Conservation (phyloP, 2,113 vertebrate genomes). For the Grammomys dolichurus region DNA sequence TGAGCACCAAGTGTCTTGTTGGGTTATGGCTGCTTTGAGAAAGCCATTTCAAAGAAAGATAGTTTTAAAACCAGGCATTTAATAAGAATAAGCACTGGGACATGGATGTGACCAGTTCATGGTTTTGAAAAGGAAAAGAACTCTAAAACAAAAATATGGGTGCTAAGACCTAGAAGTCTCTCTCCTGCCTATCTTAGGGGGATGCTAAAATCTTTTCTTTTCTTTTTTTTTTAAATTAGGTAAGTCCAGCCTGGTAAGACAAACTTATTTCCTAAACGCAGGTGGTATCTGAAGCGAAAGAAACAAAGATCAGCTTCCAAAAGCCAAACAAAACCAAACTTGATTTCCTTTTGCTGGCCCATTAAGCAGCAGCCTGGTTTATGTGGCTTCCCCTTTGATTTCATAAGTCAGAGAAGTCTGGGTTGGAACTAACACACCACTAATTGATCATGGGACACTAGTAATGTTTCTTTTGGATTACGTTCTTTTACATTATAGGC, state of each 20-base stretch:
- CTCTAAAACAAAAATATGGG: slow-evolving; percentile 76
- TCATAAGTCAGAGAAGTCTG: not conserved
- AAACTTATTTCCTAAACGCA: slow-evolving; percentile 73
- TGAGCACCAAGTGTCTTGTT: slow-evolving; percentile 92
- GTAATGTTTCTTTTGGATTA: slow-evolving; percentile 45
- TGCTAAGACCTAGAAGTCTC: slow-evolving; percentile 63
- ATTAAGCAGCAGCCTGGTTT: slow-evolving; percentile 50
- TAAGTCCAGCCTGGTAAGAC: slow-evolving; percentile 52
- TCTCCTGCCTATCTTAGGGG: slow-evolving; percentile 58
- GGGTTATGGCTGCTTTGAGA: slow-evolving; percentile 90
- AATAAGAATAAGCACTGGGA: slow-evolving; percentile 83
- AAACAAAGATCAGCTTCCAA: slow-evolving; percentile 16
- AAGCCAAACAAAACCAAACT: not conserved
- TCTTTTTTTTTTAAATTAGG: not conserved
- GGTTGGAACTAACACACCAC: slow-evolving; percentile 48
- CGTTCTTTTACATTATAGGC: slow-evolving; percentile 64
- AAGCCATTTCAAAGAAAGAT: slow-evolving; percentile 91
- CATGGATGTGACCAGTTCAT: slow-evolving; percentile 85
- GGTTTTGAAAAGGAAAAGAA: slow-evolving; percentile 93
- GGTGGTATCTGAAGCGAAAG: slow-evolving; percentile 62
- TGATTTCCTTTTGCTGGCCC: slow-evolving; percentile 64
- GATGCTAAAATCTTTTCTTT: slow-evolving; percentile 40
- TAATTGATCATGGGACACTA: slow-evolving; percentile 49
- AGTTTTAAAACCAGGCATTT: slow-evolving; percentile 89
- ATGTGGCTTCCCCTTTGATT: slow-evolving; percentile 15